Percentiles rank a stretch among this genome's conserved stretches.
Evolutionary conservation across 37 sponge, comb jelly and placozoan genomes (phyloP).

Genomic region (Ianthella basta): DNA sequence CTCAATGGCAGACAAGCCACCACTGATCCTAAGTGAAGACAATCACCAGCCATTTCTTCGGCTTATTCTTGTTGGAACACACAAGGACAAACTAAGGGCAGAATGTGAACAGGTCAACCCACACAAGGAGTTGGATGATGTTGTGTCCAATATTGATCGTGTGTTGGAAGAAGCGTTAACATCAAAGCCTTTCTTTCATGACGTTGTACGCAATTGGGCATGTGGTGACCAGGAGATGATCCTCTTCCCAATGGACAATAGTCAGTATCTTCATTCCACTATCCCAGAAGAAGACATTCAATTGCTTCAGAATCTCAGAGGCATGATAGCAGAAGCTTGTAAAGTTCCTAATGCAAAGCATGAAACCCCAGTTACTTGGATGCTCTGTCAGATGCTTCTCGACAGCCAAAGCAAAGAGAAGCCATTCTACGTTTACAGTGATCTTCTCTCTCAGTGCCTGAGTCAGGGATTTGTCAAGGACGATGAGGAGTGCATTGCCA

Average conservation of each 20-base stretch:
- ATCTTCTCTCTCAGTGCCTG: neutral
- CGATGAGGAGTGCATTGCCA: neutral
- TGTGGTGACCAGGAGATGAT: neutral
- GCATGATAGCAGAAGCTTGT: neutral
- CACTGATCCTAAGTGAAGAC: too few species aligned
- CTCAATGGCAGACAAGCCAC: slow-evolving; percentile 1
- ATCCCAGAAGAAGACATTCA: neutral
- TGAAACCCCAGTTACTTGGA: neutral
- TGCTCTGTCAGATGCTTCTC: slow-evolving; percentile 14
- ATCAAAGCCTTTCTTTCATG: neutral
- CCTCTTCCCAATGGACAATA: too few species aligned
- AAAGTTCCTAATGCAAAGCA: neutral
- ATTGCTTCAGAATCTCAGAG: neutral
- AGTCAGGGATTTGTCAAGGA: neutral
- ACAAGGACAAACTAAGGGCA: slow-evolving; percentile 1
- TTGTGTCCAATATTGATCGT: too few species aligned
- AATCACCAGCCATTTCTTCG: neutral
- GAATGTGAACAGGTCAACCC: too few species aligned
- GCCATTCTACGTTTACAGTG: neutral
- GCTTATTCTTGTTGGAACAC: neutral
- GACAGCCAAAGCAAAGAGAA: neutral
- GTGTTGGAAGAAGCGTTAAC: too few species aligned
- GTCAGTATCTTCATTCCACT: too few species aligned
- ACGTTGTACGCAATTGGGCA: neutral
- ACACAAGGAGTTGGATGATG: too few species aligned